Base-by-base conservation (phyloP, 64 coral and sea anemone species). In the Stichodactyla helianthus region DNA sequence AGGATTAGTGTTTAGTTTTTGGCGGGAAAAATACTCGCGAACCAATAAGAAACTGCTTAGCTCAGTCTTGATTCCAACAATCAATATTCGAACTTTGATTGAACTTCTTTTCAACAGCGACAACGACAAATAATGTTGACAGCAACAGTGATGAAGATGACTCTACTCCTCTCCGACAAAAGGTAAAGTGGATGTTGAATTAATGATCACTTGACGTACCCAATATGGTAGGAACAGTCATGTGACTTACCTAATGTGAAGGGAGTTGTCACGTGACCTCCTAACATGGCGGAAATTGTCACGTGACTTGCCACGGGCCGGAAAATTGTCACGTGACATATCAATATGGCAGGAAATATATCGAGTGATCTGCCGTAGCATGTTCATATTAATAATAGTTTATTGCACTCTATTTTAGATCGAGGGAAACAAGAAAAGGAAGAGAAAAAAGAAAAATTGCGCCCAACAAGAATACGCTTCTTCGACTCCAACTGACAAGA, bases 151-250 rank as follows among this genome's bases (percentile, higher is more conserved):
- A 84, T 4, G 55, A 25, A 9, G 83, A 84, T 60, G 53, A 84
- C 31, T 16, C 56, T 31, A 84, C 83, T 31, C 83, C 83, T n/a
- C 59, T 84, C 14, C 23, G 83, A 50, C 83, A 84, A 22, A 55
- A 84, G 83, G 83, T 84, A 52, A 44, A 44, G 35, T 44, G 35
- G 35, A 44, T 44, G 35, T 44, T 44, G 35, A 44, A 44, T 44
- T 44, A 44, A 44, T 44, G 35, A 44, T 44, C 35, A 44, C 35
- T 44, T 44, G 35, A 44, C 35, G 1, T 44, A 44, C 35, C 35
- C 35, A 44, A 44, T 44, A 44, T 60, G 11, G 13, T 12, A 2
- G 17, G 58, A 60, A 60, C 17, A 60, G 13, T 60, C 13, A 60
- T 9, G 58, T 15, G 13, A 0, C 17, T 15, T 15, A 60, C 4